These are phyloP conservation scores for Cryptocheilus praepositus DNA, from an alignment of 2,888 invertebrate genomes.

Conservation along the genomic window DNA sequence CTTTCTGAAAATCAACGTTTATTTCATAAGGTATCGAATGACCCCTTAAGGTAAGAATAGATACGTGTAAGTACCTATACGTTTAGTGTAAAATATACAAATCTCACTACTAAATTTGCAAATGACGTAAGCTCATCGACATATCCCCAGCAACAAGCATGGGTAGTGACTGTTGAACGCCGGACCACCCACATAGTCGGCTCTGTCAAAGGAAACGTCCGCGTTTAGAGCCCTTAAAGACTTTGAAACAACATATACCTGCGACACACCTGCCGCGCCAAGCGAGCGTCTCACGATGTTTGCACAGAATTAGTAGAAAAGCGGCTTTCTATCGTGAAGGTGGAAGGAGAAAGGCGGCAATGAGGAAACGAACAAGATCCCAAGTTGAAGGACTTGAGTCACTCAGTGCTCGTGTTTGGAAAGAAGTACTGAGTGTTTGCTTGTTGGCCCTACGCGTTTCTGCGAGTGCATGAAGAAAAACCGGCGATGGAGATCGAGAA, in stretches of 20 bases:
- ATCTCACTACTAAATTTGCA: no score
- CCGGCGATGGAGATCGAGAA: neutral
- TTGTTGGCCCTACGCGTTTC: neutral
- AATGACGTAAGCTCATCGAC: no score
- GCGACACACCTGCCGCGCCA: conserved; percentile 57
- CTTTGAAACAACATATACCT: conserved; percentile 69
- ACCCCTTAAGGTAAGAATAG: no score
- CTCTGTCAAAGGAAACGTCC: conserved; percentile 47
- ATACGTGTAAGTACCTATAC: no score
- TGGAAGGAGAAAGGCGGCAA: conserved; percentile 5
- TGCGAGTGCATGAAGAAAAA: neutral
- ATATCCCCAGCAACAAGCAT: no score
- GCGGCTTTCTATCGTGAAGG: conserved; percentile 44
- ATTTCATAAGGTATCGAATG: no score
- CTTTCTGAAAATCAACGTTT: no score
- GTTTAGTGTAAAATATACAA: no score
- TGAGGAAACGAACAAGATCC: conserved; percentile 9
- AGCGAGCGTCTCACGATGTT: conserved; percentile 46
- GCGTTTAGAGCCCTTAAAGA: conserved; percentile 55
- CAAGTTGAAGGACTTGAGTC: conserved; percentile 14
- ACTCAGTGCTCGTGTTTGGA: conserved; percentile 29
- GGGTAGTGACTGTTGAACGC: no score
- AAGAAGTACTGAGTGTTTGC: conserved; percentile 33
- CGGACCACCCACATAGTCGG: conserved; percentile 59
- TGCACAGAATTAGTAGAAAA: conserved; percentile 64